Evolutionary conservation across 2,797 vertebrate species (phyloP).

Genomic region (Phataginus tricuspis): DNA sequence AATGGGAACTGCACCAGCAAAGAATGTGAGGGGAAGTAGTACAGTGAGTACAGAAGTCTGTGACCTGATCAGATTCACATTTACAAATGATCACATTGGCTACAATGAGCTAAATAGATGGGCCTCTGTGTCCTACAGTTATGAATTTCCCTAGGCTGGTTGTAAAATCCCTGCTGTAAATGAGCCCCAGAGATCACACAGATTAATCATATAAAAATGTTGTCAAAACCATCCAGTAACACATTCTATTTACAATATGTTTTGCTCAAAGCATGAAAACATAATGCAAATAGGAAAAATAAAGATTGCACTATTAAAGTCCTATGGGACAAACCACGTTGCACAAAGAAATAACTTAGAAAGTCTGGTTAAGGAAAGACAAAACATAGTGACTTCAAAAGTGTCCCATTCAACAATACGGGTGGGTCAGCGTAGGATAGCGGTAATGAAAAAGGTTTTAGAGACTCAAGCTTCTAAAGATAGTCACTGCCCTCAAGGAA

Average conservation of each 20-base stretch:
- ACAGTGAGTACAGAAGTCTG: not conserved
- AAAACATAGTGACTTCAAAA: not conserved
- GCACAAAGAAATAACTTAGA: not conserved
- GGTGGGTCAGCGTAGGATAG: not conserved
- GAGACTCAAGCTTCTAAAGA: not conserved
- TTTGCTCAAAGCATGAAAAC: constrained; percentile 7
- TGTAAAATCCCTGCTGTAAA: not conserved
- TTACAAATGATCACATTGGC: not conserved
- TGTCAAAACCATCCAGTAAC: not conserved
- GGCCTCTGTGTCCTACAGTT: not conserved
- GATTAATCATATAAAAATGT: not conserved
- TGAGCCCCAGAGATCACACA: not conserved
- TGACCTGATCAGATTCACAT: not conserved
- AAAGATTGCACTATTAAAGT: not conserved
- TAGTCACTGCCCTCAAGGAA: not conserved
- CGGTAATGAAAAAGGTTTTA: too few relatives aligned
- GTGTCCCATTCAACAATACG: not conserved
- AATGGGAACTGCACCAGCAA: not conserved
- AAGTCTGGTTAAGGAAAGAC: not conserved
- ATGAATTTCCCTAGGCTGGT: not conserved
- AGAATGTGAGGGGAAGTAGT: not conserved
- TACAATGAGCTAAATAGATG: not conserved
- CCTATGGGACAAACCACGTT: not conserved
- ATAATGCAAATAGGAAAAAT: not conserved
- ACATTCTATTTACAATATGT: not conserved